Conservation (phyloP, 2,888 invertebrate species). For the Hoplodrina ambigua region DNA sequence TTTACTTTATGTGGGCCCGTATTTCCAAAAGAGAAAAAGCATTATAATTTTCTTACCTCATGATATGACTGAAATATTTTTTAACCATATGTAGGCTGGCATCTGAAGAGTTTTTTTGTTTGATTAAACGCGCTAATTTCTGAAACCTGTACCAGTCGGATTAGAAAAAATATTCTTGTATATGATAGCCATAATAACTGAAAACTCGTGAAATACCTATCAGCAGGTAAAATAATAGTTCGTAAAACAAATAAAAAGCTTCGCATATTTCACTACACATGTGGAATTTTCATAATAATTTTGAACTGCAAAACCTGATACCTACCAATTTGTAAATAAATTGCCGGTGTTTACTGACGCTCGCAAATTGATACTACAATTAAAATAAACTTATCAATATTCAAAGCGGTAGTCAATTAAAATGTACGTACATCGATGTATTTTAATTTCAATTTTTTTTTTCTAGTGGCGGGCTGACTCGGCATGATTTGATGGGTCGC, state of each 20-base stretch:
- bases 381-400: constrained; percentile 43
- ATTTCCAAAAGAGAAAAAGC: background rate
- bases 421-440: constrained; percentile 39
- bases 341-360: constrained; percentile 28
- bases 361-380: constrained; percentile 44
- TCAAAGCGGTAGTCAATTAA: constrained; percentile 41
- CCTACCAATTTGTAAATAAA: constrained; percentile 9
- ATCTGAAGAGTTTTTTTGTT: too few species aligned
- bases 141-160: too few species aligned
- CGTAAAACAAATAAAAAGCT: too few species aligned
- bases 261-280: background rate
- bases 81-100: too few species aligned
- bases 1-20: constrained; percentile 4
- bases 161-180: too few species aligned
- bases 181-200: too few species aligned
- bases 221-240: background rate
- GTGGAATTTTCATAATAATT: background rate
- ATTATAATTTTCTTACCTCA: too few species aligned
- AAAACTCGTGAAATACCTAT: background rate
- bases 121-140: too few species aligned
- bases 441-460: constrained; percentile 73
- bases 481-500: constrained; percentile 82
- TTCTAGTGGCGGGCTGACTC: constrained; percentile 70
- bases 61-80: too few species aligned
- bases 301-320: constrained; percentile 5